Evolutionary conservation across 1,140 invertebrate species (phyloP), one percentile per base, ranked within the genome.

Genomic region (Aphaenogaster rudis): DNA sequence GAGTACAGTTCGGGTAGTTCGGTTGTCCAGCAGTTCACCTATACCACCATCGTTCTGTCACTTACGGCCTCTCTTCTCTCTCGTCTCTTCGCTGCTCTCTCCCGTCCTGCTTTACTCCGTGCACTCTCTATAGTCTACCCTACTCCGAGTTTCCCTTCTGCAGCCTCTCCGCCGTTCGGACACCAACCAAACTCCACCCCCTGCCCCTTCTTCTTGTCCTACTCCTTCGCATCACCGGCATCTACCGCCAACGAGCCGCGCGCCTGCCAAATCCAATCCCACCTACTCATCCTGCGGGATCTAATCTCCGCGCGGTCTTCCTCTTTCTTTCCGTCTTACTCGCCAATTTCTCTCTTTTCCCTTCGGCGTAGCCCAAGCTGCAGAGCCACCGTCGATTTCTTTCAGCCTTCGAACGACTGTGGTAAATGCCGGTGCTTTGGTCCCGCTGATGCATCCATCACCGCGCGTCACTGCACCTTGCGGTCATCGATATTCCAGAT

Each of bases 11-110:
- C 93, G 80, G 80, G 69, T 94, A 93, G 93, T 93, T 84, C 69
- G 89, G 91, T 92, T 92, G 93, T 94, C 94, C 92, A 92, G 92
- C 91, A 92, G 92, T 93, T 92, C 92, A 93, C 92, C 93, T 92
- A 91, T 45, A 92, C 91, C 88, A 77, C 66, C 59, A 54, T 50
- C 77, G 63, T 88, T 86, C 85, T 86, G 84, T 91, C 90, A 89
- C 90, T 91, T 82, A 80, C 86, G 88, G 48, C 52, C 78, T 66
- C 71, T 84, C 28, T 50, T 59, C 42, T 84, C 74, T 54, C 61
- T 45, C 79, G 28, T 54, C 76, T 64, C 85, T 82, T 61, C 48
- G 36, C 74, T 59, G 36, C 21, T 69, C 71, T 69, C 28, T n/a
- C 48, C 13, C 36, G 7, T 63, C 69, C 39, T 59, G 54, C 66